These are phyloP conservation scores for Eupithecia tripunctaria DNA, from an alignment of 2,888 invertebrate species.

Conservation along the genomic window DNA sequence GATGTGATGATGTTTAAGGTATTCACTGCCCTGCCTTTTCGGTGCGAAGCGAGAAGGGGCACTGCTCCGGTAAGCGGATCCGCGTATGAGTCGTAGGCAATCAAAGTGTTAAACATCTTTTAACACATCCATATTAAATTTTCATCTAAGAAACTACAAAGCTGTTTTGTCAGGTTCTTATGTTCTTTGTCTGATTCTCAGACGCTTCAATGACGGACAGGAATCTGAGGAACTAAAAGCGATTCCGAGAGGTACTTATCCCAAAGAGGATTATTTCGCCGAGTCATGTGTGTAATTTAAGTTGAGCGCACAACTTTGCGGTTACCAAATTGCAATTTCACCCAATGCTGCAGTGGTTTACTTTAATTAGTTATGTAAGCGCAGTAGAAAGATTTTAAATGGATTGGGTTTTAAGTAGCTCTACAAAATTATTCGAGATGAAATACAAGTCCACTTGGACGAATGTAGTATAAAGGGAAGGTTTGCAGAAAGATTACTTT, in stretches of 20 bases:
- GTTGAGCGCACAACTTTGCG: constrained; percentile 54
- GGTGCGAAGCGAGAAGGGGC: no score
- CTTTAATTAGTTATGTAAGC: constrained; percentile 14
- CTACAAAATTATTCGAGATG: neutral
- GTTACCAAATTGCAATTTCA: constrained; percentile 41
- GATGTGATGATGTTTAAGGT: neutral
- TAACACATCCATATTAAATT: neutral
- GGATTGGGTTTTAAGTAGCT: neutral
- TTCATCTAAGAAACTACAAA: neutral
- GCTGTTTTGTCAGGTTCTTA: neutral
- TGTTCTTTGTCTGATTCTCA: constrained; percentile 10
- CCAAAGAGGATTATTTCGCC: constrained; percentile 44
- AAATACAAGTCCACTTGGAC: neutral
- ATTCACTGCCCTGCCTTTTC: no score
- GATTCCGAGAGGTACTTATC: constrained; percentile 32
- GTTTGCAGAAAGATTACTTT: neutral
- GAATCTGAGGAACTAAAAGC: constrained; percentile 45
- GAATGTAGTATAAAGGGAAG: neutral
- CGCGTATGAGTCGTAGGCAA: neutral
- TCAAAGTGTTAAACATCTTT: neutral
- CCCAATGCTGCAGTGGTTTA: constrained; percentile 22
- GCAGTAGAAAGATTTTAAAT: neutral
- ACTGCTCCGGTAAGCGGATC: neutral
- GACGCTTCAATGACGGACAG: constrained; percentile 46
- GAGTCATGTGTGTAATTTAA: constrained; percentile 75